Evolutionary conservation across 2,113 vertebrate species (phyloP).

Genomic region (Gavia stellata): DNA sequence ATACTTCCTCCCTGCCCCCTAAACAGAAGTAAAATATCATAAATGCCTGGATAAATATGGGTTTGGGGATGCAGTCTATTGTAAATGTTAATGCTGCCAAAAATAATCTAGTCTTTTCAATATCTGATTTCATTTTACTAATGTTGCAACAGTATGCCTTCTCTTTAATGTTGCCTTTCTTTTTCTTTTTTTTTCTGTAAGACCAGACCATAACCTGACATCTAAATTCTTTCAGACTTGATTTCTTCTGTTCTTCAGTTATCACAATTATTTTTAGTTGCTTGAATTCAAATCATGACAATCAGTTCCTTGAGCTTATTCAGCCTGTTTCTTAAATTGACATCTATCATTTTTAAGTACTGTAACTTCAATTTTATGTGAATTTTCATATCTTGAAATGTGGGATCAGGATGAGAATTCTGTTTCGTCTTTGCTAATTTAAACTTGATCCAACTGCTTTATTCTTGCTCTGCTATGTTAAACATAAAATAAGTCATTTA

Average conservation of each 20-base stretch:
- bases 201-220: neutral
- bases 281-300: slow-evolving; percentile 28
- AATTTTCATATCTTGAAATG: neutral
- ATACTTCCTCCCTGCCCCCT: neutral
- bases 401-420: neutral
- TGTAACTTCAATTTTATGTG: neutral
- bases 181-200: neutral
- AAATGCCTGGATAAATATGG: neutral
- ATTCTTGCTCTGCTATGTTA: neutral
- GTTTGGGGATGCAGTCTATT: neutral
- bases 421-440: neutral
- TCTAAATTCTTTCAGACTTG: slow-evolving; percentile 14
- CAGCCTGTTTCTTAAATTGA: neutral
- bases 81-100: neutral
- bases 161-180: slow-evolving; percentile 23
- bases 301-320: slow-evolving; percentile 5
- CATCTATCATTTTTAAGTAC: neutral
- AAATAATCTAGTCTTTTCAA: neutral
- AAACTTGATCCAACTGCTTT: neutral
- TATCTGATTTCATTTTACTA: slow-evolving; percentile 36
- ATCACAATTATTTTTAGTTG: neutral
- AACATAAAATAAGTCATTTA: neutral
- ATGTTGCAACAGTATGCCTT: slow-evolving; percentile 14
- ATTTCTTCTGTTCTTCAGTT: slow-evolving; percentile 42
- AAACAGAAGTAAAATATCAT: neutral